Evolutionary conservation across 2,888 invertebrate species (phyloP), one percentile per base, ranked within the genome.

Genomic region (Epistrophella euchroma): DNA sequence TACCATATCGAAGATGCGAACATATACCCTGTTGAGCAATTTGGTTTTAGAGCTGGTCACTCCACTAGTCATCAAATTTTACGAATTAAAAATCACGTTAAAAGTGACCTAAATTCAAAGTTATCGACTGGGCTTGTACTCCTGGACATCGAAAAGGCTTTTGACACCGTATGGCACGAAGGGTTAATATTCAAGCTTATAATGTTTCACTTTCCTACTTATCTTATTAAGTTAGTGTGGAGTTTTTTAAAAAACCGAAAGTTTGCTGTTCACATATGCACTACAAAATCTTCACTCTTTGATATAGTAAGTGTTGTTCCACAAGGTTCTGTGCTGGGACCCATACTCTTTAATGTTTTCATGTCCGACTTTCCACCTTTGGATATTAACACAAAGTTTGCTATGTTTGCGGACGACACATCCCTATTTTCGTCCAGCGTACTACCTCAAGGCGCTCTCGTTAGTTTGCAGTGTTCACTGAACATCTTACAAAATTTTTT

Each of bases 401-500:
- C 50, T 17, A 22, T 50, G 50, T 50, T 19, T 35, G 56, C 35
- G 1, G 56, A 58, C 13, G 56, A 58, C 22, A 50, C 50, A 40
- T 4, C 40, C 40, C 40, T 40, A 15, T 40, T 40, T 15, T 15
- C 40, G 1, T 25, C 22, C 15, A 25, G 52, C 13, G 2, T 45
- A 45, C 19, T 45, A 17, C 45, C 45, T 45, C 40, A 15, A 40
- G 4, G 4, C 15, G 15, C 10, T 37, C 11, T 37, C 11, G 35
- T 15, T 0, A 40, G 40, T 15, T 40, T 40, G 15, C 40, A 37
- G 3, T 37, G 37, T 2, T 37, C 37, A 37, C 37, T 37, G 13
- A 50, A 50, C 10, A 50, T 22, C 19, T 22, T 50, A 22, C 50
- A 50, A 19, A 50, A 2, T 13, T 50, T 50, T 50, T 50, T 50